These are phyloP conservation scores for Sinocyclocheilus rhinocerous DNA, from an alignment of 2,113 vertebrate genomes.

Conservation along the genomic window DNA sequence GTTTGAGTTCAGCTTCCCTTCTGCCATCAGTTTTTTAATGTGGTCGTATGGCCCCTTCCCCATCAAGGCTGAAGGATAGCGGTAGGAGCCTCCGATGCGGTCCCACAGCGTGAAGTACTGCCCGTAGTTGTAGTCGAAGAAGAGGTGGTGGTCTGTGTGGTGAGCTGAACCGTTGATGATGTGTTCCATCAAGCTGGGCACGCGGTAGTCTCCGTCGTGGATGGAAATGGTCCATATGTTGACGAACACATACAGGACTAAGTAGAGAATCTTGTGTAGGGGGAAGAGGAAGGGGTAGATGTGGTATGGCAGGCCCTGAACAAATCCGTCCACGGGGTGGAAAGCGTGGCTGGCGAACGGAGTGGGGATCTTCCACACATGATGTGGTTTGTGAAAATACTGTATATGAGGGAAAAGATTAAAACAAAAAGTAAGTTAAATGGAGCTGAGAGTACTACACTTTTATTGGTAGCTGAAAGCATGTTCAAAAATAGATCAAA, in stretches of 20 bases:
- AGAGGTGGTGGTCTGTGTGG: constrained; percentile 96
- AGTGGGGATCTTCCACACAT: constrained; percentile 90
- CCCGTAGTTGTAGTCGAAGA: constrained; percentile 96
- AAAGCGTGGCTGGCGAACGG: constrained; percentile 97
- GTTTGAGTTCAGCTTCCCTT: constrained; percentile 65
- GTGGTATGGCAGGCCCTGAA: constrained; percentile 95
- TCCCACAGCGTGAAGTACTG: constrained; percentile 99
- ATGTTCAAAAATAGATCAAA: not conserved
- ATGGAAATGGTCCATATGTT: constrained; percentile 98
- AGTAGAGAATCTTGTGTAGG: constrained; percentile 91
- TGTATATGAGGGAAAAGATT: constrained; percentile 55
- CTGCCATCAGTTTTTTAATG: constrained; percentile 75
- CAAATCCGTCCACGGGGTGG: constrained; percentile 92
- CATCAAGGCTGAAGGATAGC: constrained; percentile 84
- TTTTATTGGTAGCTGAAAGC: not conserved
- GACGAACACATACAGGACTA: constrained; percentile 90
- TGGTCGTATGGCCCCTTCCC: constrained; percentile 85
- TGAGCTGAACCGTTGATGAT: constrained; percentile 92
- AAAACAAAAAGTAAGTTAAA: not conserved
- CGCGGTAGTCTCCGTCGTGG: constrained; percentile 91
- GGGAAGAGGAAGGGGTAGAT: constrained; percentile 97
- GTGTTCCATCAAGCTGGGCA: constrained; percentile 77
- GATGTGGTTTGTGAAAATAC: constrained; percentile 94
- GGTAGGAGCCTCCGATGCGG: constrained; percentile 90
- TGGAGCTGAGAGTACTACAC: not conserved